These are phyloP conservation scores for Zophobas morio DNA, from an alignment of 1,140 invertebrate genomes.

Conservation along the genomic window DNA sequence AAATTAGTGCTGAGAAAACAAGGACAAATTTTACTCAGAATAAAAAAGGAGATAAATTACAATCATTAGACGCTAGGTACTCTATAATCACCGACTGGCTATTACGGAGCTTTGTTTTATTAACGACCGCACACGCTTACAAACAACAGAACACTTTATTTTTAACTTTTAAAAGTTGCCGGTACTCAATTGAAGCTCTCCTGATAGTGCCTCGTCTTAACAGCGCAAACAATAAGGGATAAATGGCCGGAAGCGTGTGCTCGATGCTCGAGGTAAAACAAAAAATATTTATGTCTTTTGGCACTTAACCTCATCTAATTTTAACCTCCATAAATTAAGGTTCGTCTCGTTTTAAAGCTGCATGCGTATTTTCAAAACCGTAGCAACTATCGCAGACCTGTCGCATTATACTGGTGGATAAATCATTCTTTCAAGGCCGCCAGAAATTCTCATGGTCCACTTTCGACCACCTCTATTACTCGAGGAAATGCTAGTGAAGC, in stretches of 20 bases:
- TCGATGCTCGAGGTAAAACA: not conserved
- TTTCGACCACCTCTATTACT: slow-evolving; percentile 1
- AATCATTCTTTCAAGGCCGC: slow-evolving; percentile 6
- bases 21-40: too few relatives aligned
- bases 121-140: not conserved
- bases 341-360: too few relatives aligned
- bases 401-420: not conserved
- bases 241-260: slow-evolving; percentile 21
- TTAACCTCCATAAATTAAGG: not conserved
- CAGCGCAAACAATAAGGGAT: slow-evolving; percentile 19
- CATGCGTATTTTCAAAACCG: too few relatives aligned
- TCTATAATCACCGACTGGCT: too few relatives aligned
- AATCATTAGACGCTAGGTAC: too few relatives aligned
- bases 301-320: slow-evolving; percentile 12
- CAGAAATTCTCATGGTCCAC: slow-evolving; percentile 28
- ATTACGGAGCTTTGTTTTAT: not conserved
- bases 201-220: not conserved
- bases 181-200: slow-evolving; percentile 5
- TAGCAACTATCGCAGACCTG: too few relatives aligned
- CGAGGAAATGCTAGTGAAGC: slow-evolving; percentile 24
- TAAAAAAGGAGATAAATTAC: too few relatives aligned
- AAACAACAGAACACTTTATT: slow-evolving; percentile 27
- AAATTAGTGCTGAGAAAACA: too few relatives aligned
- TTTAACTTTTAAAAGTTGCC: slow-evolving; percentile 18
- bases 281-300: slow-evolving; percentile 34